These are phyloP conservation scores for Siniperca knerii DNA, from an alignment of 2,113 vertebrate species.

Conservation along the genomic window DNA sequence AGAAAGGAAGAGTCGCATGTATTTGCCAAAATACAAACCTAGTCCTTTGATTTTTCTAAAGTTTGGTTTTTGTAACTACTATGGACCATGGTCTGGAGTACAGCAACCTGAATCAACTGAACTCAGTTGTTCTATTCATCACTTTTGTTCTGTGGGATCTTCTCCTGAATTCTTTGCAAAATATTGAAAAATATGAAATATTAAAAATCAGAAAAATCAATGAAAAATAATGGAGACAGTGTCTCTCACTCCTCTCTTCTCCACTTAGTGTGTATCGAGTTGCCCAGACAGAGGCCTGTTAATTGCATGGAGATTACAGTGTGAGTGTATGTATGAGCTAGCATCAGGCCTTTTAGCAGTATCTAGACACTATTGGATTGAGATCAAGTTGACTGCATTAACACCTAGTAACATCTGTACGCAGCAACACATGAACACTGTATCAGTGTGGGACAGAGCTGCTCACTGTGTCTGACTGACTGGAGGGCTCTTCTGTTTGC, in stretches of 20 bases:
- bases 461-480: conserved; percentile 14
- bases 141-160: not conserved
- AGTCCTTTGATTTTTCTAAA: too few relatives aligned
- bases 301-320: conserved; percentile 50
- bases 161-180: not conserved
- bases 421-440: conserved; percentile 42
- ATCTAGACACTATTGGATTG: conserved; percentile 67
- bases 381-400: conserved; percentile 73
- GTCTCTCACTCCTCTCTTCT: not conserved
- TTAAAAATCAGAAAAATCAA: not conserved
- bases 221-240: not conserved
- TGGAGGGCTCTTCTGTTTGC: conserved; percentile 1
- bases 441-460: not conserved
- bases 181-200: not conserved
- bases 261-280: conserved; percentile 52
- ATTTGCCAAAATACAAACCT: too few relatives aligned
- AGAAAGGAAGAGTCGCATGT: too few relatives aligned
- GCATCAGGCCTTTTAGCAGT: conserved; percentile 54
- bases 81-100: too few relatives aligned
- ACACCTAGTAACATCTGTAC: conserved; percentile 61
- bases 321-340: not conserved
- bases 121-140: not conserved
- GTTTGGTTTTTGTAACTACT: too few relatives aligned
- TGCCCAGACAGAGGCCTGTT: conserved; percentile 56
- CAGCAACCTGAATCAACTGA: too few relatives aligned